Evolutionary conservation across 1,140 invertebrate species (phyloP), one percentile per base, ranked within the genome.

Genomic region (Zaprionus gabonicus): DNA sequence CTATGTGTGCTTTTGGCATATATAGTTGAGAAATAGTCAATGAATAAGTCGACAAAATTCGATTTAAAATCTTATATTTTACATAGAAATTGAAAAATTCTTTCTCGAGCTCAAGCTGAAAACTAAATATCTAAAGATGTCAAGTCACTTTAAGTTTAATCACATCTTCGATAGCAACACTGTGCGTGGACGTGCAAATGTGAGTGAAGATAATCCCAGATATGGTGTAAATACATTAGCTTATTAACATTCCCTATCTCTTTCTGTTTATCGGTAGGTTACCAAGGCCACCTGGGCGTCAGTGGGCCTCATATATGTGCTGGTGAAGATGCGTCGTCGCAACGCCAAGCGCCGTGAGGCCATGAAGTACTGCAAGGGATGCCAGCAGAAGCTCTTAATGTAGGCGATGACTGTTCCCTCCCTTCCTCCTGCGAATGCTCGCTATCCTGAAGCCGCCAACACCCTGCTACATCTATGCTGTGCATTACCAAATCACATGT

Each of bases 241-340:
- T 25, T 25, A 4, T 4, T 41, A n/a, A 41, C 5, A 15, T 41
- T 41, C 15, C 7, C 38, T 1, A n/a, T 55, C 12, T 12, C n/a
- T 3, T 4, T 12, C 3, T 34, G 5, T 0, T 6, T 2, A 12
- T 44, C 98, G 94, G 7, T 96, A 97, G 94, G 97, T 99, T 95
- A 78, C 83, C 57, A 87, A 87, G 78, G 84, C 84, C 78, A 87
- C 83, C 7, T 78, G 78, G 72, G 74, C 75, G 4, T 75, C 78
- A 1, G 60, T 88, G 74, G 84, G 83, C 1, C 15, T 88, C 10
- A 36, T 83, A 31, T 87, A 88, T 55, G 55, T 81, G 4, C n/a
- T 81, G 51, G 59, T 88, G 1, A 88, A 76, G 74, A 81, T 81
- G 62, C 74, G 65, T 10, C 66, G 65, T 5, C 68, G 75, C 55